Base-by-base conservation (phyloP, 2,797 vertebrate genomes). In the Bradypodion ventrale region DNA sequence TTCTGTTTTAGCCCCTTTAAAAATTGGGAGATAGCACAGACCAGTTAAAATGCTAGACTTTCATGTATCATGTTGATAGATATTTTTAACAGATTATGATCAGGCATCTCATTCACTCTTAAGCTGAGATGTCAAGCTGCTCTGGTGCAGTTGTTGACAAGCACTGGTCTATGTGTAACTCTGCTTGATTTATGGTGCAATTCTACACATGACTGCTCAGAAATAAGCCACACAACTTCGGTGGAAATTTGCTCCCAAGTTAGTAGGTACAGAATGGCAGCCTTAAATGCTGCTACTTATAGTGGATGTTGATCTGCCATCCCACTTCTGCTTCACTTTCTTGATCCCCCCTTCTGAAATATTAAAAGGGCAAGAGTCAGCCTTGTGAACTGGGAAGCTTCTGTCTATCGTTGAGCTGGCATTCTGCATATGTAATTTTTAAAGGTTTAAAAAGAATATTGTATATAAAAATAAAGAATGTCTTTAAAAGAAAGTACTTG, bases 391-490 rank as follows among this genome's bases (percentile, higher is more conserved):
- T 85, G 78, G 85, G 92, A 91, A 93, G 80, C 87, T 90, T 91
- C 92, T 77, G 77, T 88, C 90, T 88, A 80, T 93, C 94, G 94
- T 93, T 90, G 87, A 94, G 91, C 87, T 95, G 94, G 87, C 92
- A 91, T 94, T 89, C 94, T 95, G 91, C 89, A 76, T 94, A 92
- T 93, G 92, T 96, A 95, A 93, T 94, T 96, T 96, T 95, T 96
- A 95, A 92, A 94, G 91, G 94, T 93, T 85, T 90, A 90, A 95
- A 96, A 90, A 89, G n/a, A 93, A 95, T 94, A 93, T 93, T 96
- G 94, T 96, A 94, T 94, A 96, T 95, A 89, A 85, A 94, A 94
- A 92, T 96, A 96, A 96, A 96, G 93, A 95, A 95, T 95, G 93
- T 95, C 95, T 95, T 95, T 95, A 96, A 93, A 93, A 90, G 87